Base-by-base conservation (phyloP, 2,113 vertebrate genomes). In the Eolophus roseicapilla region DNA sequence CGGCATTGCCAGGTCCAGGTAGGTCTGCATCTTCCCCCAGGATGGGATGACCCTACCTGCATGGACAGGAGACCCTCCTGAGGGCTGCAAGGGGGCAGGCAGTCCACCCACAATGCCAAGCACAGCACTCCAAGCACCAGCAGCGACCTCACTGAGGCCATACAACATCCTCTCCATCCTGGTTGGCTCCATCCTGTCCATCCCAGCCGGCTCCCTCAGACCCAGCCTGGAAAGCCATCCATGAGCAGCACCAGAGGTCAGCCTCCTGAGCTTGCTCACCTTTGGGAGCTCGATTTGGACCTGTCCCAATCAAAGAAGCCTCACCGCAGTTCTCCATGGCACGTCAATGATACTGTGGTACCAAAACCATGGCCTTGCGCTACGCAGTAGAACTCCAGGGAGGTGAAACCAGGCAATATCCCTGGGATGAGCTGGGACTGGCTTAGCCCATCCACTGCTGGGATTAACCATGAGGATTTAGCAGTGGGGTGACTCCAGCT, bases 281-380 rank as follows among this genome's bases (percentile, higher is more conserved):
- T 91, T 35, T 20, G 15, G 46, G 33, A 93, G 44, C 62, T 53
- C 7, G 0, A 10, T 84, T 73, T 15, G 70, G 80, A 31, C 57
- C 59, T 17, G 15, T 75, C 50, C 37, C 5, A 6, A 28, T 33
- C 57, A 55, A 75, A 49, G 0, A 0, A 82, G 65, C 39, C 68
- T 49, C 28, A 15, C 27, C 0, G 1, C 0, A 0, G 11, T 17
- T 85, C 68, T 80, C 41, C 3, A 0, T 8, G 39, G 21, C 49
- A 52, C 15, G 1, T 29, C 11, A 19, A 33, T 13, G 19, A 31
- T 6, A 35, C 3, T 10, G 20, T 31, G 62, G 70, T 33, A 87
- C 65, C 63, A 77, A 88, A 88, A 53, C 89, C 69, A 68, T 1
- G 21, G 18, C 4, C 2, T 8, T 13, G 64, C 0, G 1, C 39